These are phyloP conservation scores for Mamestra brassicae DNA, from an alignment of 2,888 invertebrate species.

Conservation along the genomic window DNA sequence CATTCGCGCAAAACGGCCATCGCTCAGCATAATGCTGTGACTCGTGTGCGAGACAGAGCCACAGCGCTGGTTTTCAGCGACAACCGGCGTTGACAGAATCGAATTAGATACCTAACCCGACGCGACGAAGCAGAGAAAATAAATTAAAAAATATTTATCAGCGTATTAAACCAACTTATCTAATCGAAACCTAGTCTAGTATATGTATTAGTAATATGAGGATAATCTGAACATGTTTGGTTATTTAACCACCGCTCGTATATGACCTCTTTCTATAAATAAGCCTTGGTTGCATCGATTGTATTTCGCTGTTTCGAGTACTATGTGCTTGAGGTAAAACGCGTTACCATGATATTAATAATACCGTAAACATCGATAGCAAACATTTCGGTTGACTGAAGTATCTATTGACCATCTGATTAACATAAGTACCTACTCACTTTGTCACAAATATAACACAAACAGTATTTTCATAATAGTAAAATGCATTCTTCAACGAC, in stretches of 20 bases:
- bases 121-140: no score
- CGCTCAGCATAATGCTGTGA: no score
- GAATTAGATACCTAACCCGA: no score
- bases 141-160: not conserved
- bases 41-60: no score
- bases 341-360: not conserved
- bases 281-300: slow-evolving; percentile 15
- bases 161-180: not conserved
- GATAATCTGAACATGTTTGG: not conserved
- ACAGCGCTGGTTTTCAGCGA: no score
- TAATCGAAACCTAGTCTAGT: not conserved
- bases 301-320: slow-evolving; percentile 5
- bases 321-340: slow-evolving; percentile 23
- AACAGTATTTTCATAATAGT: slow-evolving; percentile 6
- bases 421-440: not conserved
- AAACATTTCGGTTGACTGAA: not conserved
- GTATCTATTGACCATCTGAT: not conserved
- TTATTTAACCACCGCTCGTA: not conserved
- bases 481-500: not conserved
- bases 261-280: slow-evolving; percentile 17
- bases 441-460: not conserved
- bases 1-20: no score
- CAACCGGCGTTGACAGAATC: no score
- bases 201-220: not conserved
- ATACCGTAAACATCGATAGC: slow-evolving; percentile 3